Conservation (phyloP, 37 sponge, comb jelly and placozoan species). For the Haliclona indistincta region DNA sequence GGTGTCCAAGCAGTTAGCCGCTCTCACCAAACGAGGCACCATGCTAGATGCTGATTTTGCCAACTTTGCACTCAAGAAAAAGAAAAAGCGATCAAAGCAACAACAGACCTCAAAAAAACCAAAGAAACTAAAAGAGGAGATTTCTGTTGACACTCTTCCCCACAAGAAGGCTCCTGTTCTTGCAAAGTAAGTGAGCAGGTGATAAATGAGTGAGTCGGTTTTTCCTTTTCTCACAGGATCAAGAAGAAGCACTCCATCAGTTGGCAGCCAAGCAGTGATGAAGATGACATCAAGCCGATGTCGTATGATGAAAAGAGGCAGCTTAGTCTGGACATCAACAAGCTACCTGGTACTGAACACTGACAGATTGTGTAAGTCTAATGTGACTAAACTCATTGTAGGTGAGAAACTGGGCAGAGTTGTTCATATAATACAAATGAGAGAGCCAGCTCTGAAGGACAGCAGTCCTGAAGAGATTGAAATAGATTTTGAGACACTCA, state of each 20-base stretch:
- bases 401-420: constrained; percentile 96
- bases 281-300: constrained; percentile 92
- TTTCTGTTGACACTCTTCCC: too few species aligned
- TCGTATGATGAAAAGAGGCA: constrained; percentile 98
- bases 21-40: constrained; percentile 16
- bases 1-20: constrained; percentile 65
- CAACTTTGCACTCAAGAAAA: not conserved
- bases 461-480: constrained; percentile 98
- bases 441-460: constrained; percentile 93
- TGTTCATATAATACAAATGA: constrained; percentile 95
- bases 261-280: constrained; percentile 76
- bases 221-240: too few species aligned
- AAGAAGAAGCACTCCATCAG: constrained; percentile 61
- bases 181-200: too few species aligned
- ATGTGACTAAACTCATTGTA: too few species aligned
- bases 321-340: constrained; percentile 96
- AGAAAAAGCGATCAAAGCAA: too few species aligned
- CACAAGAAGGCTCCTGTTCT: too few species aligned
- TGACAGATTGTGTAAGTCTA: too few species aligned
- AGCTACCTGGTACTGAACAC: constrained; percentile 96
- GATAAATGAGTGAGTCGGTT: too few species aligned
- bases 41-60: not conserved
- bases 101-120: too few species aligned
- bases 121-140: too few species aligned
- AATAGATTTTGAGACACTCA: constrained; percentile 98